Evolutionary conservation across 2,888 invertebrate genomes (phyloP), one percentile per base, ranked within the genome.

Genomic region (Orthosia incerta): DNA sequence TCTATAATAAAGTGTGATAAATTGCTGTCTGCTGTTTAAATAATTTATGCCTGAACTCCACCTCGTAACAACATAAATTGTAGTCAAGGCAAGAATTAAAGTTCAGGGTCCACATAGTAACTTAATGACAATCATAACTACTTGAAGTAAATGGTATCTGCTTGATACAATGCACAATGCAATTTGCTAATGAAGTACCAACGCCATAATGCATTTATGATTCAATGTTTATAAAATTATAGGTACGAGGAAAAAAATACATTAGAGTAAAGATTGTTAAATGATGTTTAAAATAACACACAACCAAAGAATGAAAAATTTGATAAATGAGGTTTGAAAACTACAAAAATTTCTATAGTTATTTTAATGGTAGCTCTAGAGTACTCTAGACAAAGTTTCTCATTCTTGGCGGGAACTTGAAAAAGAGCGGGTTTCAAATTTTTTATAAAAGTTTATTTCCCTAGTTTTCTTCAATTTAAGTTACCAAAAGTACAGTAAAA

Each of bases 141-240:
- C n/a, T n/a, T n/a, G n/a, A n/a, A n/a, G n/a, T n/a, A 18, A 59
- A 7, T 23, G 12, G 18, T 18, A 72, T 60, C 18, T 39, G 31
- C 39, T 9, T 39, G 39, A 39, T 39, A 39, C 39, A 39, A 59
- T 31, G 20, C 26, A 31, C 46, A 72, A 60, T 73, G n/a, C 18
- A 15, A 7, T 18, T 59, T 18, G 12, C 9, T 20, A 46, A 45
- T 45, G 20, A 59, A 45, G 12, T 20, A 15, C 39, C 39, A 1
- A 39, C 13, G 12, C 0, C 31, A 60, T 18, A 51, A 16, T 60
- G 20, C 15, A 72, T 72, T 59, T 11, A 72, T 74, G 45, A 59
- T 20, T 71, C 45, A 51, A n/a, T n/a, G 15, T 51, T 59, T 20
- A 4, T 45, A 51, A 12, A 71, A 71, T 15, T 0, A 45, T 15